Base-by-base conservation (phyloP, 2,113 vertebrate genomes). In the Pelmatolapia mariae region DNA sequence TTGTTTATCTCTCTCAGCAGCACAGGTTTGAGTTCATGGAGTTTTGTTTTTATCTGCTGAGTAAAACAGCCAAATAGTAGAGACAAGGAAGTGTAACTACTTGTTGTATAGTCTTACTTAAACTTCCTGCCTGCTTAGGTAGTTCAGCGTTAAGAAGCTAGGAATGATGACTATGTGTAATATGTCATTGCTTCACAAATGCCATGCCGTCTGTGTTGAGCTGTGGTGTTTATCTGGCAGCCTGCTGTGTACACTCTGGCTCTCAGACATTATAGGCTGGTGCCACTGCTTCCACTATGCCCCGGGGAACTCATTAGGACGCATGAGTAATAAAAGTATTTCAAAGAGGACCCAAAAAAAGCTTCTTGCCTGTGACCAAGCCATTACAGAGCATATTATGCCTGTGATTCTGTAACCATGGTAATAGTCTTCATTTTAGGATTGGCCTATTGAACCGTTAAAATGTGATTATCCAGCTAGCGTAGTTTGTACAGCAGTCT, bases 281-380 rank as follows among this genome's bases (percentile, higher is more conserved):
- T 85, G 84, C 83, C 91, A 81, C 29, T 9, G 63, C 83, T 76
- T 84, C 81, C 82, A 86, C 78, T 73, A 43, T 54, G 89, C 90
- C 90, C 86, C 45, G 2, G 83, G 91, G 91, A 94, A 61, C 76
- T 92, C 90, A 92, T 95, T 93, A 90, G 57, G 80, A 61, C 16
- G 59, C 54, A 89, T 93, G 93, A 93, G 79, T 93, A 93, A 94
- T 89, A 73, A 12, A 66, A 90, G 85, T 66, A 84, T 88, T 88
- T 90, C 84, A 86, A 85, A 87, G 52, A 24, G 31, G 38, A 89
- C 87, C 87, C 92, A 93, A 93, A 93, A 92, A 93, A 93, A 91
- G 84, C 82, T 94, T 82, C 86, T 87, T 89, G 88, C 83, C 73
- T 81, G 31, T 10, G 66, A 71, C 80, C 31, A 59, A 31, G n/a